Base-by-base conservation (phyloP, 2,888 invertebrate species). In the Epirrita christyi region DNA sequence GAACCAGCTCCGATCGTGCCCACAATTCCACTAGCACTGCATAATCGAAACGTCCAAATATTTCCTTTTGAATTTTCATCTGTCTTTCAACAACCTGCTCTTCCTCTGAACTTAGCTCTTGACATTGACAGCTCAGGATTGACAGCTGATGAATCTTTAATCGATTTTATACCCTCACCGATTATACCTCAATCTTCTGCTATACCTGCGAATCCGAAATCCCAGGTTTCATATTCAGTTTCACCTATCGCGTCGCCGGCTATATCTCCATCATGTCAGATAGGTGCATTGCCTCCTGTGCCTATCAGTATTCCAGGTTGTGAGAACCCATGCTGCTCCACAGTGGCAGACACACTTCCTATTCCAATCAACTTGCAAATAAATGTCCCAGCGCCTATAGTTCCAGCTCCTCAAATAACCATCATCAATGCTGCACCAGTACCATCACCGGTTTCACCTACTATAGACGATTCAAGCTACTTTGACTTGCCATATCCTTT, bases 311-410 rank as follows among this genome's bases (percentile, higher is more conserved):
- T 27, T n/a, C 42, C n/a, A 42, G 15, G 10, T 8, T 42, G 29
- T 14, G 10, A 13, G 0, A 45, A 29, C 13, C 49, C 40, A 6
- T 34, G 37, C 37, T 13, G 15, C 10, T 29, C 42, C 15, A 27
- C 38, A 11, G 38, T 32, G 8, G 10, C 34, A 43, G 53, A 62
- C 37, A 44, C 28, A 0, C n/a, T 11, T 41, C 60, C 53, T 0
- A 41, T 64, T 28, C 85, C 86, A 1, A 62, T 84, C 46, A 79
- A 67, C 63, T 70, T 85, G 11, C 76, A 84, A 60, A 77, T 85
- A 27, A 81, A 77, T 48, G 48, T 85, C 28, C 81, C 85, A 44
- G 57, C 80, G 4, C 71, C 76, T 28, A 70, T 57, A 8, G 48
- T 64, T n/a, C 70, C 76, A 21, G 67, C 75, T 13, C 80, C 83